A percentile compares a stretch with the other conserved stretches of the same genome.
These are phyloP conservation scores for Ochlodes sylvanus DNA, from an alignment of 2,888 invertebrate genomes.

Conservation along the genomic window DNA sequence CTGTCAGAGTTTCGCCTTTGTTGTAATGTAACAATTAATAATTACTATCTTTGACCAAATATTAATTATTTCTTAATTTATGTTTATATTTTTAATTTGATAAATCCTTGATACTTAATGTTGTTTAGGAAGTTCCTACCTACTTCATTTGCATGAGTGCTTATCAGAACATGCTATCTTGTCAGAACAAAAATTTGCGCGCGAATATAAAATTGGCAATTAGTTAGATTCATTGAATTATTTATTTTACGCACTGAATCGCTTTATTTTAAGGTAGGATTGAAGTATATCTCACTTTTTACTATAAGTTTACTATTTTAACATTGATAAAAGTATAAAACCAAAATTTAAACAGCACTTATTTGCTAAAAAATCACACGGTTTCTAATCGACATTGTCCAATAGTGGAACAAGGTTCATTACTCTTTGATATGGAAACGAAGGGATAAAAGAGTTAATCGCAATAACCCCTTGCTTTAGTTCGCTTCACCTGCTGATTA, in stretches of 20 bases:
- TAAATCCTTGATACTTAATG: constrained; percentile 10
- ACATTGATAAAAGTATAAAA: neutral
- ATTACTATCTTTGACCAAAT: constrained; percentile 59
- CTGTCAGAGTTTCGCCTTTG: constrained; percentile 72
- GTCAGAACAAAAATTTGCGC: constrained; percentile 40
- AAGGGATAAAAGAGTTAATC: constrained; percentile 85
- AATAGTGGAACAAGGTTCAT: constrained; percentile 82
- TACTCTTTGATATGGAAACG: constrained; percentile 84
- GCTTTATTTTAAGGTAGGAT: no score
- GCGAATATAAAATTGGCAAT: constrained; percentile 36
- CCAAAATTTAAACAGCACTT: constrained; percentile 26
- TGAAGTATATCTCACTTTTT: neutral
- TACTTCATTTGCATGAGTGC: constrained; percentile 24
- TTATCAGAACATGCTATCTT: constrained; percentile 42
- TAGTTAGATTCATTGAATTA: constrained; percentile 30
- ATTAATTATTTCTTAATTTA: constrained; percentile 41
- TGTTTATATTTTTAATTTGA: constrained; percentile 44
- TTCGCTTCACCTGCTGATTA: constrained; percentile 85
- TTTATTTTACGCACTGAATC: neutral
- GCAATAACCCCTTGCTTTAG: constrained; percentile 83
- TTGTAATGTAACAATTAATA: constrained; percentile 70
- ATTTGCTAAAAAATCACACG: constrained; percentile 69
- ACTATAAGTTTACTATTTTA: neutral
- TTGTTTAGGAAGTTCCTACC: constrained; percentile 8
- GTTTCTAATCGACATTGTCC: constrained; percentile 72